Base-by-base conservation (phyloP, 2,888 invertebrate genomes). In the Papilio gigon region DNA sequence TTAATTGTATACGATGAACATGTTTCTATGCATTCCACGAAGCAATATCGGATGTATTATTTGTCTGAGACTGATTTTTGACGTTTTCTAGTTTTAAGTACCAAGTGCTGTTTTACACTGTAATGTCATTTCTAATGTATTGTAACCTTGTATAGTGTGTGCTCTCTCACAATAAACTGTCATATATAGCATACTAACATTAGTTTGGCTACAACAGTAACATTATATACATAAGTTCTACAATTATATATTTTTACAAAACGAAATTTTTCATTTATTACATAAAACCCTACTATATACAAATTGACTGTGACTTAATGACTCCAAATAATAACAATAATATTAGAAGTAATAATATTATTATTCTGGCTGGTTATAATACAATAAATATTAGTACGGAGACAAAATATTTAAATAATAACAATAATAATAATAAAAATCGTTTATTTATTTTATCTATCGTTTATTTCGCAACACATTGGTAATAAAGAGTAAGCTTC, bases 141-240 rank as follows among this genome's bases (percentile, higher is more conserved):
- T 47, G 11, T 47, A 40, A n/a, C 4, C 40, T 14, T 56, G 56
- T 37, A 37, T n/a, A 27, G 14, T 56, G 40, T 56, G 35, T n/a
- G 50, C 59, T 68, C 65, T 44, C 30, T 61, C 61, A 61, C 25
- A 27, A 8, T 30, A 20, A 30, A 50, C 9, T 67, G 37, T 50
- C 27, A 30, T 47, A 47, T 30, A 53, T 37, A 40, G 44, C 42
- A 37, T 56, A 56, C 14, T 58, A 58, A 60, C 60, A n/a, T 35
- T 40, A 25, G n/a, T 37, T 60, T 25, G 60, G 20, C 27, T 58
- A 11, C n/a, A n/a, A n/a, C n/a, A n/a, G n/a, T 14, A 30, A 27
- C n/a, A 30, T 65, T 42, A 12, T 40, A 53, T 50, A 53, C 33
- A 79, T 79, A 74, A 77, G 73, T 74, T 72, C 67, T 65, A 70